Evolutionary conservation across 2,113 vertebrate genomes (phyloP), one percentile per base, ranked within the genome.

Genomic region (Spea multiplicata): DNA sequence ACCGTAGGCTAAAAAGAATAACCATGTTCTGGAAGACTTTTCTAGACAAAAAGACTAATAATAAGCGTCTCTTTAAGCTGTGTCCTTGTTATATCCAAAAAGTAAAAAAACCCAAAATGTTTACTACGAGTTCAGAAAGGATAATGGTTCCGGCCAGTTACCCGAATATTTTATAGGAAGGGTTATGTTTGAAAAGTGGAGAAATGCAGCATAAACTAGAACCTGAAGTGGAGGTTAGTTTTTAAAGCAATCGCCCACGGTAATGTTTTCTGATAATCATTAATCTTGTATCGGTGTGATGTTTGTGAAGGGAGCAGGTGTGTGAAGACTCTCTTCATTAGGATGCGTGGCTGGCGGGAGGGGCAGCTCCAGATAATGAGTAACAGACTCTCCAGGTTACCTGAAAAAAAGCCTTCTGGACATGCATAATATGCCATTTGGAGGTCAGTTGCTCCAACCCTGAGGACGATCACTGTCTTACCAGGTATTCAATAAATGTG

Each of bases 221-320:
- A 69, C 66, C 66, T 61, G 69, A 72, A 69, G 30, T 30, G 30
- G 30, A 30, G 30, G 30, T 30, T 30, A 30, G 30, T 30, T 30
- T 30, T 30, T 30, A 30, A 30, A 30, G 30, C 30, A 71, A 78
- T 62, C 71, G 71, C 65, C 72, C 59, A 61, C 66, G 64, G 76
- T 72, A 71, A 72, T 64, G 47, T 71, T 71, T 47, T 78, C 72
- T 78, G n/a, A 69, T 72, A 71, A 66, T 78, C 64, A 66, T 48
- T 55, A 78, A 78, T 72, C 69, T 69, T 61, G 68, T 59, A 46
- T 14, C 76, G 66, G 76, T 65, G 76, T 78, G 72, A 78, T 78
- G 61, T 66, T 78, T 72, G 76, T 66, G 68, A 45, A 69, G 68
- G 44, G 59, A 78, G 69, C 76, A 78, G 76, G 70, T 79, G 71